These are phyloP conservation scores for Varroa destructor DNA, from an alignment of 1,140 invertebrate genomes.

Conservation along the genomic window DNA sequence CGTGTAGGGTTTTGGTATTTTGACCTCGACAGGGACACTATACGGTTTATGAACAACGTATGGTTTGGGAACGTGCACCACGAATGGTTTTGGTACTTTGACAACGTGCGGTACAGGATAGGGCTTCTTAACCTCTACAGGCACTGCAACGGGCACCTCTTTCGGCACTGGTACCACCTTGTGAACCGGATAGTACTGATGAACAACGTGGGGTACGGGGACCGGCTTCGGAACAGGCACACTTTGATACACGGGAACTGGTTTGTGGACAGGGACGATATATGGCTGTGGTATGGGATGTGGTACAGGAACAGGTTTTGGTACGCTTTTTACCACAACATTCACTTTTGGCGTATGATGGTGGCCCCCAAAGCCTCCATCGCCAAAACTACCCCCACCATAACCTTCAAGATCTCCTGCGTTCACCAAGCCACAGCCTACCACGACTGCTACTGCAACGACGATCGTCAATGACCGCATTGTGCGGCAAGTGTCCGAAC, in stretches of 20 bases:
- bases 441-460: background rate
- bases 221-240: slow-evolving; percentile 8
- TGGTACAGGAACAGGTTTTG: slow-evolving; percentile 13
- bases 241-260: slow-evolving; percentile 5
- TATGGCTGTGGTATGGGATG: background rate
- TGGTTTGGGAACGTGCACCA: slow-evolving; percentile 17
- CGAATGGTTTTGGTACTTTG: slow-evolving; percentile 13
- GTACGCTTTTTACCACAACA: slow-evolving; percentile 2
- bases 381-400: background rate
- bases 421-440: slow-evolving; percentile 1
- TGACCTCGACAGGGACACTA: slow-evolving; percentile 18
- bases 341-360: slow-evolving; percentile 25
- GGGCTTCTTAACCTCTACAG: background rate
- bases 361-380: background rate
- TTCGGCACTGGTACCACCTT: slow-evolving; percentile 11
- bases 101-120: slow-evolving; percentile 19
- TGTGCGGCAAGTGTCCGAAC: background rate
- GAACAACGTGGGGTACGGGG: slow-evolving; percentile 2
- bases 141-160: slow-evolving; percentile 4
- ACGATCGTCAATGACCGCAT: slow-evolving; percentile 22
- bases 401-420: slow-evolving; percentile 1
- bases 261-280: slow-evolving; percentile 13
- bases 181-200: slow-evolving; percentile 25
- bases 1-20: slow-evolving; percentile 14
- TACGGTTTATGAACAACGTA: slow-evolving; percentile 24